Evolutionary conservation across 2,113 vertebrate species (phyloP), one percentile per base, ranked within the genome.

Genomic region (Malurus cyaneus): DNA sequence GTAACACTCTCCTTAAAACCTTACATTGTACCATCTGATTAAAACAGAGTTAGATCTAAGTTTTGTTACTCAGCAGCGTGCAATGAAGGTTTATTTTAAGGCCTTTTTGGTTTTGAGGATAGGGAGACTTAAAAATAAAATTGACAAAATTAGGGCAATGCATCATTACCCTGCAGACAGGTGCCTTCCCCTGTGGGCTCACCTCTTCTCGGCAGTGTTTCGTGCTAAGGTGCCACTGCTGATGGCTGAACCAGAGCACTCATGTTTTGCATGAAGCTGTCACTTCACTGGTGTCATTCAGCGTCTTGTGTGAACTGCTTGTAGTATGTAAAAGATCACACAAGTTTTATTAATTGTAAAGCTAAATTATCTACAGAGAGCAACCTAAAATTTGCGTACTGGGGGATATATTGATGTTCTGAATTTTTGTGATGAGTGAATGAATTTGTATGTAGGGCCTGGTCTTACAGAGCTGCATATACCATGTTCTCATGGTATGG

Each of bases 31-130:
- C 46, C 53, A 24, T 78, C 67, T 77, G 71, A 81, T 61, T 88
- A 47, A 87, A 79, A 59, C 93, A 86, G 18, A 67, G 74, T 95
- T 94, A 69, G 66, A 57, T 76, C 67, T 88, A 62, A 95, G 56
- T 93, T 93, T 88, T 70, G 86, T 81, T 94, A 32, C 79, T 80
- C 57, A 52, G 72, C 46, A 80, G 67, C 26, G 9, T 69, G 52
- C 3, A 42, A 7, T 62, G 56, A 50, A 31, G 76, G 81, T 56
- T 86, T 96, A 60, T 90, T 94, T 89, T 92, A 73, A 76, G 39
- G 26, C 29, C 34, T 94, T 78, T 46, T 56, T 24, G 8, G 92
- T 88, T 89, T 76, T 79, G 32, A 66, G 79, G 46, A 24, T 74
- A 77, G 21, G 9, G 80, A 90, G 71, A n/a, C 53, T 60, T 89